Base-by-base conservation (phyloP, 2,888 invertebrate species). In the Hypercompe scribonia region DNA sequence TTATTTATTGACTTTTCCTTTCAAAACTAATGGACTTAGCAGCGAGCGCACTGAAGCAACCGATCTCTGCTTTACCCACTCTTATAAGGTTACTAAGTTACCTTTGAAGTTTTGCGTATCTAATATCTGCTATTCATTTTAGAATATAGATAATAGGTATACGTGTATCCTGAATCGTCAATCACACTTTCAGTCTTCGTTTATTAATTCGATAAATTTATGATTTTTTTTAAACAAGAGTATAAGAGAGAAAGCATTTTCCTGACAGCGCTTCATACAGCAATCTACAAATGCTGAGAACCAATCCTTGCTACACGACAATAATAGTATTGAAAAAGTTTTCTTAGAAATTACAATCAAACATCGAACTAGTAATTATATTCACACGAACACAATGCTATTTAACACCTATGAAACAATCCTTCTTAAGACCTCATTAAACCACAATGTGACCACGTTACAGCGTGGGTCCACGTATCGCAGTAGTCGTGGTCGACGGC, bases 391-490 rank as follows among this genome's bases (percentile, higher is more conserved):
- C 42, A 64, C n/a, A 64, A 70, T 70, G 46, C 42, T 64, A 70
- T 70, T 70, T 36, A 70, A 72, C 67, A 67, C 67, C 61, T 63
- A 3, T 24, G 64, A 18, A 64, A 64, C 63, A 67, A 72, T 50
- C 34, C 58, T 31, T 66, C 39, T 24, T 10, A n/a, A 15, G 39
- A 33, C 42, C 46, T 28, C 42, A 71, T 71, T 71, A 67, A 71
- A 50, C 42, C 66, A 71, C 66, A 36, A 31, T 50, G 36, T 36
- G 46, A 31, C 36, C 68, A 72, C 68, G 54, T 68, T 4, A n/a
- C 80, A 82, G 76, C 77, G 69, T 75, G 58, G n/a, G 81, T 84
- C 83, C 82, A 76, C 85, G 82, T 84, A 85, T 78, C 79, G 74
- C 75, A 46, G 61, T 79, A 73, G 85, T 80, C 81, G 78, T 85